A percentile compares a stretch with the other conserved stretches of the same genome.
Conservation (phyloP, 1,140 invertebrate genomes). For the Pseudomyrmex sp. region DNA sequence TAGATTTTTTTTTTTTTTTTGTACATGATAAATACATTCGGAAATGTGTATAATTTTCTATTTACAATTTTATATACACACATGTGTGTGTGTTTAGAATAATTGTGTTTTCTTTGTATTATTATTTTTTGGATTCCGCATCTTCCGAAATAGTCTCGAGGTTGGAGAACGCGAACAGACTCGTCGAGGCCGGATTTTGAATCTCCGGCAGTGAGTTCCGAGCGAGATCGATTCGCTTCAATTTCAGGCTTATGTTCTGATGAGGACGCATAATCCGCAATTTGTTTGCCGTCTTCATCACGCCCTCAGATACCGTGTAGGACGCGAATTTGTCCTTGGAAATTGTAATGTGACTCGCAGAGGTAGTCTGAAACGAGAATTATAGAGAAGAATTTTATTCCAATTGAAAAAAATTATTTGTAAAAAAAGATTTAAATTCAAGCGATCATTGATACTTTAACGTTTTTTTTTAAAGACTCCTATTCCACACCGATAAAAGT, state of each 20-base stretch:
- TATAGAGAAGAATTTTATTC: not conserved
- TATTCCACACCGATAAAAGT: no score
- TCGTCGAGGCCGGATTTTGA: constrained; percentile 52
- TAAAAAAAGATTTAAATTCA: no score
- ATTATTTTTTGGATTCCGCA: not conserved
- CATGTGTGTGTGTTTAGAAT: no score
- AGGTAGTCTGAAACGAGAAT: constrained; percentile 41
- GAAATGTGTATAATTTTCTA: not conserved
- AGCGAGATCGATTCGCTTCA: constrained; percentile 42
- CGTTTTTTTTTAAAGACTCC: no score
- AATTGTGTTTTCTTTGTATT: no score
- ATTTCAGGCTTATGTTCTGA: constrained; percentile 49
- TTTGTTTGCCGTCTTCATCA: constrained; percentile 36
- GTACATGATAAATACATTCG: not conserved
- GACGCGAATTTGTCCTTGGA: constrained; percentile 24
- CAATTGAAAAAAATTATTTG: no score
- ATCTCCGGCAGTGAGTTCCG: constrained; percentile 20
- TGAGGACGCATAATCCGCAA: constrained; percentile 43
- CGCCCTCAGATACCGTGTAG: constrained; percentile 45
- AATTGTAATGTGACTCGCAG: constrained; percentile 35
- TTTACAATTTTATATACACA: not conserved
- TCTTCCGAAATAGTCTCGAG: not conserved
- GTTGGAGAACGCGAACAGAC: constrained; percentile 49
- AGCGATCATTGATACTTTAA: no score
- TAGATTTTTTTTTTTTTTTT: no score